phyloP scores from a whole-genome alignment of 1,140 invertebrate species.

The Piezodorus guildinii region DNA sequence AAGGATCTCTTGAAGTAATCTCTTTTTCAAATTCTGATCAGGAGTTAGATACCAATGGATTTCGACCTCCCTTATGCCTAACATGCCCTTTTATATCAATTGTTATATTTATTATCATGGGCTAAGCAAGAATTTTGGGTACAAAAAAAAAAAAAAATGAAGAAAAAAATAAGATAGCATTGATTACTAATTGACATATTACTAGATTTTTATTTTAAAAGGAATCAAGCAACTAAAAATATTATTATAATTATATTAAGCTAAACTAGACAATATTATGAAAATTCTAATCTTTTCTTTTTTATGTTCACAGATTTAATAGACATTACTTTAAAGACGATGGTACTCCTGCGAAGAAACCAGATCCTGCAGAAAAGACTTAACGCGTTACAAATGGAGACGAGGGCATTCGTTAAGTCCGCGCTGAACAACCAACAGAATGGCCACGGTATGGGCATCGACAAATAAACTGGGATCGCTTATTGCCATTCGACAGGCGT shows the following conservation, averaged over 20 bases:
- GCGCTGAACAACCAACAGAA: slow-evolving; percentile 32
- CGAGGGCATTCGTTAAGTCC: slow-evolving; percentile 36
- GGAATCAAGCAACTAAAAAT: too few species aligned
- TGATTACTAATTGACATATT: too few species aligned
- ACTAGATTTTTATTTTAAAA: slow-evolving; percentile 1
- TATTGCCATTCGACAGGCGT: not conserved
- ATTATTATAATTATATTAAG: not conserved
- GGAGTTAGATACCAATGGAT: too few species aligned
- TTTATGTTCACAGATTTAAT: slow-evolving; percentile 29
- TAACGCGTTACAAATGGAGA: slow-evolving; percentile 36
- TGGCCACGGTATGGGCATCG: not conserved
- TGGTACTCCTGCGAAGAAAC: slow-evolving; percentile 38
- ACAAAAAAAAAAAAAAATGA: too few species aligned
- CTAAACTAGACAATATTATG: not conserved
- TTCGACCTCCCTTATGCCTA: too few species aligned
- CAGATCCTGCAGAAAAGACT: slow-evolving; percentile 36
- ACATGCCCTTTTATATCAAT: too few species aligned
- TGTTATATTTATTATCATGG: too few species aligned
- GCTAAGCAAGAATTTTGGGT: too few species aligned
- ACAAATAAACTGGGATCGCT: not conserved
- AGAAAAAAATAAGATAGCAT: too few species aligned
- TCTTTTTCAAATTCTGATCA: too few species aligned
- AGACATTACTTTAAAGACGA: slow-evolving; percentile 38
- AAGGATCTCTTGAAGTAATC: too few species aligned
- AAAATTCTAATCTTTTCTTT: not conserved